Conservation (phyloP, 2,113 vertebrate species). For the Heloderma charlesbogerti region DNA sequence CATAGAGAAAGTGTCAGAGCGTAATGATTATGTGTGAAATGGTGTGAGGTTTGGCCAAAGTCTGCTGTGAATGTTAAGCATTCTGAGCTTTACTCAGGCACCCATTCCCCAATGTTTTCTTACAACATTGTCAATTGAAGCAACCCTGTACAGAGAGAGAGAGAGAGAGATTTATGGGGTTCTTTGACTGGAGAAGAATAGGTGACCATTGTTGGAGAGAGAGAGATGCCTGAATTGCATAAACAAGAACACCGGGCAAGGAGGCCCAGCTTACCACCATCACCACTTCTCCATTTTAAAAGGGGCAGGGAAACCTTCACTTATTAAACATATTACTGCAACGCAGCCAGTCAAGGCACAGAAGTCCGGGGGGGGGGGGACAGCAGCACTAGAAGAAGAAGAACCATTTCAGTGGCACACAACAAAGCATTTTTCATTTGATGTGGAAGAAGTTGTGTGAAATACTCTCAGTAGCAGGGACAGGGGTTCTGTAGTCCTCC, state of each 20-base stretch:
- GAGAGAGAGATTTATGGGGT: too few species aligned
- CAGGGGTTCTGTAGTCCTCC: too few species aligned
- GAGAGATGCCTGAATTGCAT: neutral
- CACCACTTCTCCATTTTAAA: too few species aligned
- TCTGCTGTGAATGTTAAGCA: constrained; percentile 7
- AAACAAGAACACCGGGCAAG: neutral
- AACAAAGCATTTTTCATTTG: too few species aligned
- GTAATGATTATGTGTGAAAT: neutral
- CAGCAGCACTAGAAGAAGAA: neutral
- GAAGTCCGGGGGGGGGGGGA: too few species aligned
- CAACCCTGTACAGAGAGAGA: neutral
- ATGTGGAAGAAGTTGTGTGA: too few species aligned
- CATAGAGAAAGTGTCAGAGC: neutral
- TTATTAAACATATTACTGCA: neutral
- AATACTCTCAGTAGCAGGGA: too few species aligned
- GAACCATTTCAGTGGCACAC: too few species aligned
- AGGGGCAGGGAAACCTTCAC: neutral
- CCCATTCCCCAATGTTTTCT: neutral
- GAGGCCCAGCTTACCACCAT: too few species aligned
- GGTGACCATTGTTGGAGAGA: neutral
- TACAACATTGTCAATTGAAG: neutral
- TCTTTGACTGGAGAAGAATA: neutral
- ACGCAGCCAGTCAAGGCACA: neutral
- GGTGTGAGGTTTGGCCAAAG: neutral
- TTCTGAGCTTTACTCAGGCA: neutral